Base-by-base conservation (phyloP, 2,888 invertebrate species). In the Papilio elwesi region DNA sequence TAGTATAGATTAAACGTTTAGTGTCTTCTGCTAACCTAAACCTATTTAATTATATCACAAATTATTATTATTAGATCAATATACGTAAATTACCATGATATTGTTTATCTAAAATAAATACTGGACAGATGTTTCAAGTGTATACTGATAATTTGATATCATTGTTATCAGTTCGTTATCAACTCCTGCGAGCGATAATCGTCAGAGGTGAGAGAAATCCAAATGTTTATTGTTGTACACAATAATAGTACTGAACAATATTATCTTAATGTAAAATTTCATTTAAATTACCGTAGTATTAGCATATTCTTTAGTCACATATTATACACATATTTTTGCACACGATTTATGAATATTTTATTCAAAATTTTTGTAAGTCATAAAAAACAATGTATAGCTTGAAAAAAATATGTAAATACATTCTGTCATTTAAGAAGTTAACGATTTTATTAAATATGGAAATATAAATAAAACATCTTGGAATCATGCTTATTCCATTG, bases 111-210 rank as follows among this genome's bases (percentile, higher is more conserved):
- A 63, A 48, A 47, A 47, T 43, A 48, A 49, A 13, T 13, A 49
- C 12, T 64, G 13, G 26, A 48, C 49, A 64, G 64, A 64, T 49
- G 64, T 64, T 38, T 38, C 13, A 49, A 64, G 36, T 51, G 26
- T 49, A 49, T 15, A 26, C 26, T 4, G 43, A 52, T 36, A 49
- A 48, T 38, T 36, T 62, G 38, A 57, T 66, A 36, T 64, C n/a
- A n/a, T 55, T 64, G 55, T 68, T 62, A 71, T 26, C 26, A 36
- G 9, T 0, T 59, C 43, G 26, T 68, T 71, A 71, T 71, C 71
- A 68, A 62, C 67, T 71, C 6, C 26, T n/a, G 43, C 36, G 26
- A 26, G 8, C 48, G 59, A 71, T 71, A 68, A 70, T 68, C 47
- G 11, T 1, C 52, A 51, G 47, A 62, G 36, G 47, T 13, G 11